Conservation (phyloP, 2,888 invertebrate genomes). For the Lasioglossum pauxillum region DNA sequence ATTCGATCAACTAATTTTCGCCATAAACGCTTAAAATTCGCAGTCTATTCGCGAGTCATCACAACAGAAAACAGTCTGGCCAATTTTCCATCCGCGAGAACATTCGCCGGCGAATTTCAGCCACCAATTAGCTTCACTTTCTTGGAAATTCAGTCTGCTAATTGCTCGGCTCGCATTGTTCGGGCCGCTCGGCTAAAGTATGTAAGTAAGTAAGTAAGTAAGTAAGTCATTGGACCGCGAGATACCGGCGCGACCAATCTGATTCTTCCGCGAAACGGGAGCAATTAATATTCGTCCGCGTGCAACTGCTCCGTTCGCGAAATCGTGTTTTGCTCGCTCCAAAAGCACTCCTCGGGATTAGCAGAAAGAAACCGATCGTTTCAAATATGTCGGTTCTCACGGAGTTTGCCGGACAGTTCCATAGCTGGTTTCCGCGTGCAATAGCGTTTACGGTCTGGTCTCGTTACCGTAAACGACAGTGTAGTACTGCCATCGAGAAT, state of each 20-base stretch:
- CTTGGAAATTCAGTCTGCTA: not conserved
- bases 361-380: not conserved
- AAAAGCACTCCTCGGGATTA: not conserved
- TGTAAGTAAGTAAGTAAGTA: constrained; percentile 12
- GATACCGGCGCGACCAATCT: not conserved
- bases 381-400: not conserved
- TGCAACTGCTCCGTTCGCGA: not conserved
- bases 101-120: not conserved
- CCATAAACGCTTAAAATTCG: not conserved
- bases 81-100: not conserved
- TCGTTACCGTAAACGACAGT: constrained; percentile 29
- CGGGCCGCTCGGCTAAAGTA: not conserved
- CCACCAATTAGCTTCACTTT: not conserved
- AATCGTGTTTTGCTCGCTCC: not conserved
- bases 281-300: constrained; percentile 7
- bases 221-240: constrained; percentile 10
- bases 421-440: constrained; percentile 12
- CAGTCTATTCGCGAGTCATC: not conserved
- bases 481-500: constrained; percentile 23
- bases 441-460: constrained; percentile 8
- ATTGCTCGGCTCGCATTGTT: not conserved
- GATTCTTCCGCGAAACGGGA: constrained; percentile 6
- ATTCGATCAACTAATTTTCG: not conserved
- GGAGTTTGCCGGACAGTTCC: not conserved
- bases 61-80: not conserved